Conservation (phyloP, 2,888 invertebrate species). For the Busseola fusca region DNA sequence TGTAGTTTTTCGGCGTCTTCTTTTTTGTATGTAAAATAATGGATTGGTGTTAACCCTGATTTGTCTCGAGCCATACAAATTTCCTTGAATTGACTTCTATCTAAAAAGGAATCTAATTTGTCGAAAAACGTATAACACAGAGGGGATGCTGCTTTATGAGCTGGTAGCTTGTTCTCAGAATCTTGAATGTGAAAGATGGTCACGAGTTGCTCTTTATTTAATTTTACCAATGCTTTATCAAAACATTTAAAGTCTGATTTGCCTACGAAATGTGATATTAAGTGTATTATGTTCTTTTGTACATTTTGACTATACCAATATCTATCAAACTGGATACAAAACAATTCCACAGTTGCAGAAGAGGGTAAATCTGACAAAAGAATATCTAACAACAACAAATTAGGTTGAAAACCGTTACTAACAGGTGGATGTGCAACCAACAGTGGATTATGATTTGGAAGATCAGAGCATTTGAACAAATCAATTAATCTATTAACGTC, state of each 20-base stretch:
- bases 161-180: constrained; percentile 22
- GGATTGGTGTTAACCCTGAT: constrained; percentile 33
- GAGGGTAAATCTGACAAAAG: constrained; percentile 24
- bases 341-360: constrained; percentile 18
- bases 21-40: constrained; percentile 19
- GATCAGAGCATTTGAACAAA: constrained; percentile 43
- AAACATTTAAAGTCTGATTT: constrained; percentile 3
- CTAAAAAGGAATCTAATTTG: constrained; percentile 25
- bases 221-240: constrained; percentile 25
- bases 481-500: constrained; percentile 27
- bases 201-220: constrained; percentile 21
- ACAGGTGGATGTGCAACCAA: background rate
- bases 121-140: constrained; percentile 35
- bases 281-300: background rate
- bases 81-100: constrained; percentile 20
- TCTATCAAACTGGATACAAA: constrained; percentile 14
- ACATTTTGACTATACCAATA: background rate
- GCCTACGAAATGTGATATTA: background rate
- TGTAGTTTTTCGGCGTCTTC: constrained; percentile 11
- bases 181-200: constrained; percentile 20
- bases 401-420: background rate
- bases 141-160: constrained; percentile 20
- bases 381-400: background rate
- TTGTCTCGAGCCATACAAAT: constrained; percentile 28
- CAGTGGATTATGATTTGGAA: constrained; percentile 42